Base-by-base conservation (phyloP, 2,113 vertebrate genomes). In the Grallaria varia region DNA sequence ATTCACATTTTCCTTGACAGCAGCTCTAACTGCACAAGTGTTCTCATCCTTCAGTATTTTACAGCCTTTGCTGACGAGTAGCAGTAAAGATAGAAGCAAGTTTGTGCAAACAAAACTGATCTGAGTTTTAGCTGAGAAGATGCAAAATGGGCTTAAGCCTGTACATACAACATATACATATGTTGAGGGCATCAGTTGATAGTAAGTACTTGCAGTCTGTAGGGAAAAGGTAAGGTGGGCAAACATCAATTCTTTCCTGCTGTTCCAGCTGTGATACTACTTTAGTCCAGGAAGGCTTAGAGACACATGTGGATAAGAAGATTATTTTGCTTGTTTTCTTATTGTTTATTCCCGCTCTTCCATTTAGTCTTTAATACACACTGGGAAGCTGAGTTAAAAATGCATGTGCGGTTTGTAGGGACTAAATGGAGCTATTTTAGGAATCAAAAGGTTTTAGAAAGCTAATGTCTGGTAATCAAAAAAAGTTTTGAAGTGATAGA, bases 181-280 rank as follows among this genome's bases (percentile, higher is more conserved):
- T 1, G 1, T 5, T 50, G 25, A 6, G 5, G 18, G 7, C 16
- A 4, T 30, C n/a, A 56, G 20, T 12, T 84, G 20, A 30, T 9
- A 28, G 18, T 24, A 66, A 31, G 45, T 74, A 30, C n/a, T 87
- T 75, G 31, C 9, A 53, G 18, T 58, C 9, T 83, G 52, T 42
- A 72, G 53, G 39, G 9, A 53, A 39, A 71, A 74, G 16, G 12
- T 39, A 39, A 44, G 21, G 16, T 30, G 16, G 23, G 28, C 37
- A 58, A 53, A 33, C 11, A 44, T 17, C 10, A 35, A 5, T 71
- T 82, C 8, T 53, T 85, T 50, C 14, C 28, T 28, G 7, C n/a
- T 67, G 14, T 11, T 78, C 14, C 12, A 58, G 14, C 47, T 67
- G 6, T 44, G 33, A 63, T 31, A 53, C 39, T 68, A 27, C 21